Percentiles rank a stretch among this genome's conserved stretches.
Evolutionary conservation across 2,797 vertebrate genomes (phyloP).

Genomic region (Hapalemur alaotrensis): DNA sequence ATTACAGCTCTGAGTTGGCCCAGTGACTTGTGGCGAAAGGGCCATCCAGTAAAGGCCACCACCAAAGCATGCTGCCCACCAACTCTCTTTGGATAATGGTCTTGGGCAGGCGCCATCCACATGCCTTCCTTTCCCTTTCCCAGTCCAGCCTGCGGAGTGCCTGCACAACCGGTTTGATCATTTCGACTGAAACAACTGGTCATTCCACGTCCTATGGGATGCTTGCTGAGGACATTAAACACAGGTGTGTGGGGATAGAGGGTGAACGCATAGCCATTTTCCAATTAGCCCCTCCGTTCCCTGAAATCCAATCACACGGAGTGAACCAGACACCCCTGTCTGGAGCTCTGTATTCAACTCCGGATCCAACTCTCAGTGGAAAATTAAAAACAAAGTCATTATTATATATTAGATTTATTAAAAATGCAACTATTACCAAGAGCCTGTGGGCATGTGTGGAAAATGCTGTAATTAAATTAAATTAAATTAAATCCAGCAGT

Average conservation of each 20-base stretch:
- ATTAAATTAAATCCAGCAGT: conserved; percentile 80
- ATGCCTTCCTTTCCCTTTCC: neutral
- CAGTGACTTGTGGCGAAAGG: neutral
- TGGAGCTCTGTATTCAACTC: conserved; percentile 65
- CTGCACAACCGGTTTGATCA: neutral
- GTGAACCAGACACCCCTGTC: conserved; percentile 70
- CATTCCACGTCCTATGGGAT: neutral
- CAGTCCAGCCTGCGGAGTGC: neutral
- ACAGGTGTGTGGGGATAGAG: conserved; percentile 51
- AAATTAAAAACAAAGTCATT: conserved; percentile 82
- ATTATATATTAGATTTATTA: conserved; percentile 82
- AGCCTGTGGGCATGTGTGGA: conserved; percentile 80
- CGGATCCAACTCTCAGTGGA: conserved; percentile 75
- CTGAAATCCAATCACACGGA: conserved; percentile 55
- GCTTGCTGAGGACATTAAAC: conserved; percentile 47
- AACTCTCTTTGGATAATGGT: neutral
- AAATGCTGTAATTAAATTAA: conserved; percentile 79
- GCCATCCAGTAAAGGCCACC: neutral
- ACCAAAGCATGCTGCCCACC: neutral
- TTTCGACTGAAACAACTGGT: conserved; percentile 8
- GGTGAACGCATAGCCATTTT: neutral
- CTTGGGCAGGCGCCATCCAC: neutral
- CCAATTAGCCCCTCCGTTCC: conserved; percentile 44
- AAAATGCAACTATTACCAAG: conserved; percentile 79
- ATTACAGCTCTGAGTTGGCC: neutral